A percentile compares a stretch with the other conserved stretches of the same genome.
Conservation (phyloP, 2,888 invertebrate genomes). For the Drosophila colorata region DNA sequence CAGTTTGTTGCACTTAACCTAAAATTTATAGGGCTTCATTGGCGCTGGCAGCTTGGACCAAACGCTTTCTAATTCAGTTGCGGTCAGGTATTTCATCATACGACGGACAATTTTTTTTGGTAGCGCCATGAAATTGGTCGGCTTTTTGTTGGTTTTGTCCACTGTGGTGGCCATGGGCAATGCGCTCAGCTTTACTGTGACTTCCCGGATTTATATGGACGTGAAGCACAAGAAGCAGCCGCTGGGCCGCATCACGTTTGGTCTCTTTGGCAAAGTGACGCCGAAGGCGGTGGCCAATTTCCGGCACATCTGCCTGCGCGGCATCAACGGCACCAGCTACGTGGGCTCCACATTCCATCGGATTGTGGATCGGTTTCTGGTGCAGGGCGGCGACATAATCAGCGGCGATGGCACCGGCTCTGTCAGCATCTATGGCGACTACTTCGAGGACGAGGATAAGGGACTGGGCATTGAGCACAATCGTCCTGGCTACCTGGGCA, state of each 20-base stretch:
- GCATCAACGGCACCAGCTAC: constrained; percentile 91
- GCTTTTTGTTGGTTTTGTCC: constrained; percentile 39
- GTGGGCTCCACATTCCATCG: constrained; percentile 93
- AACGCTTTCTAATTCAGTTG: constrained; percentile 55
- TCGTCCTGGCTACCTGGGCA: constrained; percentile 93
- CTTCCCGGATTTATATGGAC: constrained; percentile 91
- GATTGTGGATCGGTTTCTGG: constrained; percentile 95
- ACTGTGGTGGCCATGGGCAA: constrained; percentile 28
- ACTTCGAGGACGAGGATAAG: constrained; percentile 94
- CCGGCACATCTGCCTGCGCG: constrained; percentile 90
- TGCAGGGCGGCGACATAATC: constrained; percentile 96
- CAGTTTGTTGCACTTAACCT: constrained; percentile 74
- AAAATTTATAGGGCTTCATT: constrained; percentile 62
- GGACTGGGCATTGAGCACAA: constrained; percentile 92
- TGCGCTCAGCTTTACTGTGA: constrained; percentile 81
- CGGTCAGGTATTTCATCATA: constrained; percentile 51
- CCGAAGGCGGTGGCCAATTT: constrained; percentile 96
- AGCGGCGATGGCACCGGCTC: constrained; percentile 92
- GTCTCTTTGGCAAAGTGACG: constrained; percentile 92
- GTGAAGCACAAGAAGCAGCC: constrained; percentile 90
- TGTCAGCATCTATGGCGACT: constrained; percentile 93
- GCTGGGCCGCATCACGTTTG: constrained; percentile 92
- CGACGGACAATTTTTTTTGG: constrained; percentile 11
- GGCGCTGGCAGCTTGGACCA: constrained; percentile 5
- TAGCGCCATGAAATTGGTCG: constrained; percentile 55